Conservation (phyloP, 2,797 vertebrate genomes). For the Dicrostonyx torquatus region DNA sequence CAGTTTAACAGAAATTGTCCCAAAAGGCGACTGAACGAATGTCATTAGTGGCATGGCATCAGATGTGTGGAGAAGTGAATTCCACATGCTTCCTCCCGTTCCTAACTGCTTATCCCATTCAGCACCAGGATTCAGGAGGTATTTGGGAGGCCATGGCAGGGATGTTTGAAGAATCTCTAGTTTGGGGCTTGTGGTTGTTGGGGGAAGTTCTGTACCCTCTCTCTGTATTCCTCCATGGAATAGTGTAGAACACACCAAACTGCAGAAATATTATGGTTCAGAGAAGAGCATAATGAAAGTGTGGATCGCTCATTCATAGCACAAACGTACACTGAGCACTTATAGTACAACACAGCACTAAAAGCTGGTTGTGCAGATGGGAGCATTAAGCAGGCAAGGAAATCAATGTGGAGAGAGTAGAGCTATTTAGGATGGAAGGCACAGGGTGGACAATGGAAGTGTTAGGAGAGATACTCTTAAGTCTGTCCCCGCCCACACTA, state of each 20-base stretch:
- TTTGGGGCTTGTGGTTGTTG: background rate
- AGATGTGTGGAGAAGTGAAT: background rate
- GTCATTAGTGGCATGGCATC: background rate
- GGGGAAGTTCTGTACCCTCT: background rate
- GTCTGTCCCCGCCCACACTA: background rate
- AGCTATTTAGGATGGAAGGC: slow-evolving; percentile 34
- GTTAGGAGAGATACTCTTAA: background rate
- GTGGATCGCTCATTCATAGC: slow-evolving; percentile 60
- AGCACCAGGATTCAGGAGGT: background rate
- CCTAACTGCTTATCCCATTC: background rate
- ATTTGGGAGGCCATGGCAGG: background rate
- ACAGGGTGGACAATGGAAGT: background rate
- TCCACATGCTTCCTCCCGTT: background rate
- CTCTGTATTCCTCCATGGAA: background rate
- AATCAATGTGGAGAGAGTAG: slow-evolving; percentile 10
- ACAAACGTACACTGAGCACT: background rate
- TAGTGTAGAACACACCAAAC: background rate
- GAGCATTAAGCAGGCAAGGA: slow-evolving; percentile 29
- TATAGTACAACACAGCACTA: slow-evolving; percentile 35
- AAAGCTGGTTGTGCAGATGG: slow-evolving; percentile 16
- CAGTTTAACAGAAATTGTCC: background rate
- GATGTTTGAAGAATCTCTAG: background rate
- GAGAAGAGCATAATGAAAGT: slow-evolving; percentile 55
- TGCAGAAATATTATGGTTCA: slow-evolving; percentile 54
- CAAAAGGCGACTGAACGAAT: background rate